These are phyloP conservation scores for Hycleus cichorii DNA, from an alignment of 1,140 invertebrate genomes.

Conservation along the genomic window DNA sequence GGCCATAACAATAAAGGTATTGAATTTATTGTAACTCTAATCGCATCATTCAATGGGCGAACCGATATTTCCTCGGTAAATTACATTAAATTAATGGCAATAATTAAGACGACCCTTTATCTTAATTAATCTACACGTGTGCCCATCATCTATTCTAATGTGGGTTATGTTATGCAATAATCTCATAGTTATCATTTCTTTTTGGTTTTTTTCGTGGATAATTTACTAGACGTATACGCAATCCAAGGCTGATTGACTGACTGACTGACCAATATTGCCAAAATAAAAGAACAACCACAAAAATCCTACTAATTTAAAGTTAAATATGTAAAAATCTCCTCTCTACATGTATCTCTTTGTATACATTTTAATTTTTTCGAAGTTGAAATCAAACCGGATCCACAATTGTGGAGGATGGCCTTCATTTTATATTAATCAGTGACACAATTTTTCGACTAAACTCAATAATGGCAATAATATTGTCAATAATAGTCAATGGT, in stretches of 20 bases:
- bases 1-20: background rate
- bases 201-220: background rate
- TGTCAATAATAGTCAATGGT: too few species aligned
- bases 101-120: too few species aligned
- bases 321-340: background rate
- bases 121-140: background rate
- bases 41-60: too few species aligned
- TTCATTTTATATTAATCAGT: constrained; percentile 4
- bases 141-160: background rate
- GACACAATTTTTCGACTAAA: constrained; percentile 4
- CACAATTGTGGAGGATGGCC: constrained; percentile 1
- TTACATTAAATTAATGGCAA: too few species aligned
- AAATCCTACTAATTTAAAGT: background rate
- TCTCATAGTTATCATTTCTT: background rate
- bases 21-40: background rate
- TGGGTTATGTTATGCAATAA: constrained; percentile 8
- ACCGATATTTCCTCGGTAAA: too few species aligned
- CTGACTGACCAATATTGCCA: too few species aligned
- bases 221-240: constrained; percentile 3
- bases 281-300: too few species aligned
- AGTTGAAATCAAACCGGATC: constrained; percentile 10
- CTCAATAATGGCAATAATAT: too few species aligned
- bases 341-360: background rate
- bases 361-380: constrained; percentile 6
- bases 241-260: constrained; percentile 5